Percentiles rank a stretch among this genome's conserved stretches.
Evolutionary conservation across 2,888 invertebrate species (phyloP).

Genomic region (Emmelina monodactyla): DNA sequence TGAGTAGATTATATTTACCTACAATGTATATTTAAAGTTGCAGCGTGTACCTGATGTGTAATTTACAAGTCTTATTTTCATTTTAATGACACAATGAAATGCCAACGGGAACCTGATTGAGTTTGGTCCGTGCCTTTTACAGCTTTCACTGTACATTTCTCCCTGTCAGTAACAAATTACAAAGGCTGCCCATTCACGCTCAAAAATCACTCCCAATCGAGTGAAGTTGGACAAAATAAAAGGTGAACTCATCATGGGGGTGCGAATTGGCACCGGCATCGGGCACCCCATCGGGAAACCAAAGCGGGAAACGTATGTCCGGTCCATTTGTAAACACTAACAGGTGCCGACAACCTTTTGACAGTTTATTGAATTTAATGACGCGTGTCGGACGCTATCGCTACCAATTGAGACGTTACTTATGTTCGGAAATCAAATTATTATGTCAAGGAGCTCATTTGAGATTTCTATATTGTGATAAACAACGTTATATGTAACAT

Average conservation of each 20-base stretch:
- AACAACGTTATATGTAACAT: slow-evolving; percentile 14
- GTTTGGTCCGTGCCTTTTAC: slow-evolving; percentile 52
- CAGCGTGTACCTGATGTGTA: too few relatives aligned
- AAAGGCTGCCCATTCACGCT: slow-evolving; percentile 58
- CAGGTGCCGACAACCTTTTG: slow-evolving; percentile 53
- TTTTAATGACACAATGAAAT: neutral
- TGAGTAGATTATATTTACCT: neutral
- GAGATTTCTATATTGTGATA: neutral
- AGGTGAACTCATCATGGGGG: slow-evolving; percentile 59
- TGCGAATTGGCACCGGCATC: slow-evolving; percentile 39
- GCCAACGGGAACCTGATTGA: slow-evolving; percentile 39
- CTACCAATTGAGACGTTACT: slow-evolving; percentile 16
- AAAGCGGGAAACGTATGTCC: slow-evolving; percentile 58
- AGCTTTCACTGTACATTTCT: slow-evolving; percentile 58
- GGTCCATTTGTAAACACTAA: slow-evolving; percentile 59
- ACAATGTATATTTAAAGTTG: neutral
- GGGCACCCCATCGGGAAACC: slow-evolving; percentile 47
- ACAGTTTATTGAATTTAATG: slow-evolving; percentile 58
- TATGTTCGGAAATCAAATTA: slow-evolving; percentile 2
- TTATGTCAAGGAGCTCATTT: too few relatives aligned
- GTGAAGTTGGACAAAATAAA: slow-evolving; percentile 62
- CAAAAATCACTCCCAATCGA: slow-evolving; percentile 63
- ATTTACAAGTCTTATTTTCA: too few relatives aligned
- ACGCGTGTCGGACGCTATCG: slow-evolving; percentile 29
- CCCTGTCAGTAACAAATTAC: slow-evolving; percentile 60